Conservation (phyloP, 2,113 vertebrate species). For the Oncorhynchus clarkii region DNA sequence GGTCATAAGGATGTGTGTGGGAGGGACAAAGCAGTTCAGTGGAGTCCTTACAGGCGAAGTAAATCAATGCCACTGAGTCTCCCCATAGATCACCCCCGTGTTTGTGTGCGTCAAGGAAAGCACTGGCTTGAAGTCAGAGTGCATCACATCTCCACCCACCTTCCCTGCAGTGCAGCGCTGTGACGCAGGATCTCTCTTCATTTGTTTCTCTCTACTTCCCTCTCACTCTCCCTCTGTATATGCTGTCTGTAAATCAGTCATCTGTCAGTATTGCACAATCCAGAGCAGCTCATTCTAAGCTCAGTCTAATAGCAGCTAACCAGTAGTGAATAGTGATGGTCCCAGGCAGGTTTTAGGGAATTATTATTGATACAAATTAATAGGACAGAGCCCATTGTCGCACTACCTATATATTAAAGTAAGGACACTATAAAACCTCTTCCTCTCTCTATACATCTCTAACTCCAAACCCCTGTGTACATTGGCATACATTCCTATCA, state of each 20-base stretch:
- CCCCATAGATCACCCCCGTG: not conserved
- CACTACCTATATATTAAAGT: no score
- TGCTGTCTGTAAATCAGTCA: conserved; percentile 27
- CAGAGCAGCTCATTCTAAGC: conserved; percentile 20
- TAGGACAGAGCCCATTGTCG: no score
- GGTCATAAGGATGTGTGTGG: not conserved
- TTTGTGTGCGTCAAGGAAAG: conserved; percentile 21
- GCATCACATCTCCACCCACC: conserved; percentile 49
- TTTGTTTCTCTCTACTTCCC: not conserved
- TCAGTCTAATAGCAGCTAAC: conserved; percentile 17
- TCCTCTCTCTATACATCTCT: no score
- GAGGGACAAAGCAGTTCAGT: not conserved
- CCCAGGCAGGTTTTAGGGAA: no score
- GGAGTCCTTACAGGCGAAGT: no score
- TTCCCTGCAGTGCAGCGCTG: conserved; percentile 12
- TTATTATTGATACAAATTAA: not conserved
- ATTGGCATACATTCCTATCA: not conserved
- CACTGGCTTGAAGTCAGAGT: conserved; percentile 52
- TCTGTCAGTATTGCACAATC: conserved; percentile 54
- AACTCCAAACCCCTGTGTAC: no score
- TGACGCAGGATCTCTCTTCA: conserved; percentile 11
- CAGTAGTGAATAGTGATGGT: no score
- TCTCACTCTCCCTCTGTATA: conserved; percentile 12
- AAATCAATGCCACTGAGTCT: no score
- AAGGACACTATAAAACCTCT: no score